Base-by-base conservation (phyloP, 2,113 vertebrate species). In the Halcyon malimbica region DNA sequence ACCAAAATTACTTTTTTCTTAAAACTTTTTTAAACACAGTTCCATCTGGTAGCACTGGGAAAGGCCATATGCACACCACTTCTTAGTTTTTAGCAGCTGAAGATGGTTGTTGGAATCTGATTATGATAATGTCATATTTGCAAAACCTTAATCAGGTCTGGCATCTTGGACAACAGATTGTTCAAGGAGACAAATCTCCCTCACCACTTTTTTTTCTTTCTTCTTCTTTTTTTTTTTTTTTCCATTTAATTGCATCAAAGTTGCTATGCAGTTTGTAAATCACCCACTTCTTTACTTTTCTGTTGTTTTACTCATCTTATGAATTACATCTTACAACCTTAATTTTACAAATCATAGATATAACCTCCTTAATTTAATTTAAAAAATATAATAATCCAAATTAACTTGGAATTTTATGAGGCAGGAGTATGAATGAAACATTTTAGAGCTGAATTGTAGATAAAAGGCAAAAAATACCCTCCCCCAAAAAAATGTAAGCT, bases 351-450 rank as follows among this genome's bases (percentile, higher is more conserved):
- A 44, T 39, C 15, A 67, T 10, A 84, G 10, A 48, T 41, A 50
- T 91, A 59, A 13, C 0, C 1, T 1, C 1, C 5, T 31, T 73
- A 0, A 23, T 60, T 79, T 75, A 10, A 25, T 74, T 81, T n/a
- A 77, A 60, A 69, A 68, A 68, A 69, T 56, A 6, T 26, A 53
- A n/a, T 54, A 50, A 37, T 68, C 3, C 11, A 76, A 69, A 77
- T 51, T 79, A 65, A 42, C 7, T 39, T 41, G n/a, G n/a, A 71
- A 28, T 78, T 60, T 41, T 78, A 33, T 29, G 29, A 88, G 26
- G 37, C 6, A 57, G 26, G 9, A 53, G 1, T 51, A 46, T 28
- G 21, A 75, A 15, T 16, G 8, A 86, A 75, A 39, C 8, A 20
- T 57, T 83, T 83, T 76, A 53, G 25, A 11, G 7, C 19, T 54